Evolutionary conservation across 2,797 vertebrate genomes (phyloP).

Genomic region (Garrulus glandarius): DNA sequence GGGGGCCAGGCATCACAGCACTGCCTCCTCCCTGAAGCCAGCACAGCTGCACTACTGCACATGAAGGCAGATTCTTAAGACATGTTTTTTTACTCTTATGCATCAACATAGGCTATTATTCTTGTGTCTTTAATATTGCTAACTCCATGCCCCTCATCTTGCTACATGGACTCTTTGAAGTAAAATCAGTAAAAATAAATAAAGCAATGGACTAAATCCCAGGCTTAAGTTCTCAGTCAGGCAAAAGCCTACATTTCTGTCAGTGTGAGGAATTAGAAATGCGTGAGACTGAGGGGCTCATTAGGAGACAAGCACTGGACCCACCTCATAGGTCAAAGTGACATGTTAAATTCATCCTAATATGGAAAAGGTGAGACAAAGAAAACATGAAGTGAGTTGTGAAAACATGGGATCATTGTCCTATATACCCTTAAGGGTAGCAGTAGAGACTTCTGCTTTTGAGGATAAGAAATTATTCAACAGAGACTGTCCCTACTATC

Average conservation of each 20-base stretch:
- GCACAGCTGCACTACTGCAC: background rate
- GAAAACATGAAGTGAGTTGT: background rate
- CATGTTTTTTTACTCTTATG: background rate
- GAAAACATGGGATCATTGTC: background rate
- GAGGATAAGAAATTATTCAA: background rate
- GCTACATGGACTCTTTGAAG: background rate
- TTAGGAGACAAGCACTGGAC: background rate
- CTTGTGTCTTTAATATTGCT: background rate
- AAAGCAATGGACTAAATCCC: background rate
- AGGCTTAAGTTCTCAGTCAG: background rate
- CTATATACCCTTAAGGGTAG: background rate
- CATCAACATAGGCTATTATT: background rate
- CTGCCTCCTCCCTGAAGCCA: background rate
- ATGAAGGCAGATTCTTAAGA: background rate
- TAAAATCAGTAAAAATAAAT: background rate
- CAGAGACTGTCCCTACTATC: background rate
- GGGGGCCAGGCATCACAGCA: background rate
- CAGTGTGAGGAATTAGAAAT: background rate
- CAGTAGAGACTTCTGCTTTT: background rate
- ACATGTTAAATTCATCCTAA: background rate
- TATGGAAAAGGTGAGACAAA: background rate
- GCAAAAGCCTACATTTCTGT: background rate
- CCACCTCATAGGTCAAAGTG: background rate
- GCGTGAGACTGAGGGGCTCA: background rate
- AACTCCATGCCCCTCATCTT: background rate